phyloP scores from a whole-genome alignment of 1,140 invertebrate species.

The Psix sp. region DNA sequence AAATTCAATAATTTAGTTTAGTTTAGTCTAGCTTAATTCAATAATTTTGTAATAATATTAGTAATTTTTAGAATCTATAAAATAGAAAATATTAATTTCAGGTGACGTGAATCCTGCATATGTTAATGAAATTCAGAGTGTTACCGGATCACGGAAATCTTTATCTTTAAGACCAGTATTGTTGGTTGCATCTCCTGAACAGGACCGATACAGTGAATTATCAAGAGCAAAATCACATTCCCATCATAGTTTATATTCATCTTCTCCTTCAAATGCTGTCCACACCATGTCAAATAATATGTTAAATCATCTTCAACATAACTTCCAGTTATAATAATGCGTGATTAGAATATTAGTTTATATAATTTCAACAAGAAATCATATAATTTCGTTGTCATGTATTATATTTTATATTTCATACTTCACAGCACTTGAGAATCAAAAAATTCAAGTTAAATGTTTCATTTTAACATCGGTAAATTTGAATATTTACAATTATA shows the following conservation, averaged over 20 bases:
- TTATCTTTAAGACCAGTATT: conserved; percentile 91
- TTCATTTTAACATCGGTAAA: too few species aligned
- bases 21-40: too few species aligned
- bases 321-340: conserved; percentile 70
- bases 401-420: too few species aligned
- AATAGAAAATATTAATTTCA: conserved; percentile 68
- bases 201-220: conserved; percentile 75
- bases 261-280: conserved; percentile 70
- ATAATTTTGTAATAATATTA: too few species aligned
- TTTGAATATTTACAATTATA: too few species aligned
- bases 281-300: conserved; percentile 75
- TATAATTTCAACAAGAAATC: too few species aligned
- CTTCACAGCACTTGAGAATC: too few species aligned
- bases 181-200: conserved; percentile 83
- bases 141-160: conserved; percentile 89
- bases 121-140: conserved; percentile 86
- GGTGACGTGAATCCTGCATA: conserved; percentile 92
- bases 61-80: not conserved
- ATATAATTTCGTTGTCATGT: too few species aligned
- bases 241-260: conserved; percentile 73
- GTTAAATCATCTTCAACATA: conserved; percentile 73
- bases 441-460: too few species aligned
- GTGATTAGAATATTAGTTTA: too few species aligned
- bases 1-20: too few species aligned
- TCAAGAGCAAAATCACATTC: conserved; percentile 75